These are phyloP conservation scores for Pampusana beccarii DNA, from an alignment of 2,113 vertebrate genomes.

Conservation along the genomic window DNA sequence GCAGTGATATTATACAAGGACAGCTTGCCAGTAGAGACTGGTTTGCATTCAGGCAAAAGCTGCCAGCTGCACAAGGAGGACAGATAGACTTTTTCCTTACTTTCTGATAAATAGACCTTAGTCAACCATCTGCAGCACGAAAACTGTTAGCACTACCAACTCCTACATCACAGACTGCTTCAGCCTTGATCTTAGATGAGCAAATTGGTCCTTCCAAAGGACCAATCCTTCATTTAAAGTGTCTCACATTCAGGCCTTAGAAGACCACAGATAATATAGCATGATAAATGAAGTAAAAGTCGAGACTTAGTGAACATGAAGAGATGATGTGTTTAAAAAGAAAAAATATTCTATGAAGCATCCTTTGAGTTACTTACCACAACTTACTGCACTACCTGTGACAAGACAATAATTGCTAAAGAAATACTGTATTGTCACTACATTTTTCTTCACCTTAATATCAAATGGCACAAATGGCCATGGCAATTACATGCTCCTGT, in stretches of 20 bases:
- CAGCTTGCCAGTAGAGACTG: neutral
- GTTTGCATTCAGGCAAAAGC: neutral
- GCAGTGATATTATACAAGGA: neutral
- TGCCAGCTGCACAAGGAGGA: neutral
- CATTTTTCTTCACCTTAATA: neutral
- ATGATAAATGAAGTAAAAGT: neutral
- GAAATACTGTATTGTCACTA: neutral
- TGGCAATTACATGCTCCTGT: neutral
- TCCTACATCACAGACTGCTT: neutral
- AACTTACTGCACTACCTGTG: neutral
- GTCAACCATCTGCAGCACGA: neutral
- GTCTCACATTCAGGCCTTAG: neutral
- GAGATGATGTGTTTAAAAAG: neutral
- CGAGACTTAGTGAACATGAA: neutral
- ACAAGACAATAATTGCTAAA: neutral
- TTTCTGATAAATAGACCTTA: neutral
- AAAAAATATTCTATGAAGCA: neutral
- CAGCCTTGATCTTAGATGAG: neutral
- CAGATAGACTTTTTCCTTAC: neutral
- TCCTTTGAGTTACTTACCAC: neutral
- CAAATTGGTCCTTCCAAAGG: neutral
- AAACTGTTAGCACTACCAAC: neutral
- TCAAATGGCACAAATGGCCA: neutral
- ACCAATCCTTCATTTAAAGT: neutral
- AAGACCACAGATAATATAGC: neutral